These are phyloP conservation scores for Labeo calbasu DNA, from an alignment of 2,797 vertebrate species.

Conservation along the genomic window DNA sequence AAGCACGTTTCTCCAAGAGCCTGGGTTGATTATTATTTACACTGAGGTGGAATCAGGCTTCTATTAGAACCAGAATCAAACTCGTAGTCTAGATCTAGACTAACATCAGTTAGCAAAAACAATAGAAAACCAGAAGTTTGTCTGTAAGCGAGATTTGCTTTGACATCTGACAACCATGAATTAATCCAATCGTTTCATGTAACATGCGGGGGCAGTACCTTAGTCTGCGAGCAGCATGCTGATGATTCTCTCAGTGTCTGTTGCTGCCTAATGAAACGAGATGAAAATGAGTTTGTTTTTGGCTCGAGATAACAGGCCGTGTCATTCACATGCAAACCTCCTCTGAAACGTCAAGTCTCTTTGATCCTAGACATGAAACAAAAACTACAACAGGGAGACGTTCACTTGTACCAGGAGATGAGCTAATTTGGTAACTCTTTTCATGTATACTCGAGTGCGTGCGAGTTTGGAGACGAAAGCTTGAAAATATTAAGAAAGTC, in stretches of 20 bases:
- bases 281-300: slow-evolving; percentile 59
- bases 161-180: slow-evolving; percentile 45
- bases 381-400: slow-evolving; percentile 54
- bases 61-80: slow-evolving; percentile 1
- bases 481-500: slow-evolving; percentile 55
- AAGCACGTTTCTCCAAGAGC: neutral
- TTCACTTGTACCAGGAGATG: slow-evolving; percentile 50
- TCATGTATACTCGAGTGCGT: slow-evolving; percentile 57
- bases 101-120: slow-evolving; percentile 2
- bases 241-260: slow-evolving; percentile 43
- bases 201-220: slow-evolving; percentile 39
- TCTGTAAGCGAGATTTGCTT: slow-evolving; percentile 34
- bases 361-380: slow-evolving; percentile 62
- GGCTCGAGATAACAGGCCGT: slow-evolving; percentile 60
- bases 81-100: slow-evolving; percentile 7
- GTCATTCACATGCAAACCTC: slow-evolving; percentile 58
- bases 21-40: neutral
- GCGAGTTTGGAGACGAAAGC: slow-evolving; percentile 49
- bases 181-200: slow-evolving; percentile 46
- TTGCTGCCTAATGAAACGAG: slow-evolving; percentile 49
- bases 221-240: slow-evolving; percentile 19
- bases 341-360: slow-evolving; percentile 47
- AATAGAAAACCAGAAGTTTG: slow-evolving; percentile 1
- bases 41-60: neutral
- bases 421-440: slow-evolving; percentile 63